Evolutionary conservation across 2,888 invertebrate genomes (phyloP), one percentile per base, ranked within the genome.

Genomic region (Melipona bicolor): DNA sequence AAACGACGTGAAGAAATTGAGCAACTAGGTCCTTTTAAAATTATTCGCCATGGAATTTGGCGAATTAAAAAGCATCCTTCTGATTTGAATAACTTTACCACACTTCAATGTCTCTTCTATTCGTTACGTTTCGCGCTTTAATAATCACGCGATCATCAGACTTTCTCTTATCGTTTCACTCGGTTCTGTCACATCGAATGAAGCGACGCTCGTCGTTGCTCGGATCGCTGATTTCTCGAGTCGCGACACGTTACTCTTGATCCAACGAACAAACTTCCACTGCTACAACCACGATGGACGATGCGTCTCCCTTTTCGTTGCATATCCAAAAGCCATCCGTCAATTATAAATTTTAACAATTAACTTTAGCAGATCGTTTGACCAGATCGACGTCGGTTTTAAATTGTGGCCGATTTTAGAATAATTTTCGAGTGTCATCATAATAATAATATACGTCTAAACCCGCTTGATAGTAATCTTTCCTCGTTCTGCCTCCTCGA

Each of bases 121-220:
- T 15, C 56, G 56, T n/a, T 56, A 15, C n/a, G 59, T 73, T 54
- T 24, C 32, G 50, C 2, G 19, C 56, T 72, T 72, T 65, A 72
- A 56, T 65, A 72, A 72, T 49, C 65, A 49, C 72, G 19, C 54
- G 54, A n/a, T 54, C 49, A 36, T 49, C 32, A 17, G 11, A 50
- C 73, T 78, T 73, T 78, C 73, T 78, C 73, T 65, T n/a, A 59
- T 73, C 56, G 50, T 67, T 70, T 62, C 62, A 19, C 56, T 24
- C 36, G 67, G 21, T 52, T 52, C 36, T 17, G 24, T 15, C n/a
- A 27, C 43, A 27, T 49, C 59, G 71, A n/a, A 1, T 19, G 71
- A 61, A 65, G 6, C 32, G 54, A 27, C 49, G 17, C 21, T 13
- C 19, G 19, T 50, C n/a, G 32, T 78, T 50, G 43, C 54, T 59